Conservation (phyloP, 2,113 vertebrate genomes). For the Anguilla rostrata region DNA sequence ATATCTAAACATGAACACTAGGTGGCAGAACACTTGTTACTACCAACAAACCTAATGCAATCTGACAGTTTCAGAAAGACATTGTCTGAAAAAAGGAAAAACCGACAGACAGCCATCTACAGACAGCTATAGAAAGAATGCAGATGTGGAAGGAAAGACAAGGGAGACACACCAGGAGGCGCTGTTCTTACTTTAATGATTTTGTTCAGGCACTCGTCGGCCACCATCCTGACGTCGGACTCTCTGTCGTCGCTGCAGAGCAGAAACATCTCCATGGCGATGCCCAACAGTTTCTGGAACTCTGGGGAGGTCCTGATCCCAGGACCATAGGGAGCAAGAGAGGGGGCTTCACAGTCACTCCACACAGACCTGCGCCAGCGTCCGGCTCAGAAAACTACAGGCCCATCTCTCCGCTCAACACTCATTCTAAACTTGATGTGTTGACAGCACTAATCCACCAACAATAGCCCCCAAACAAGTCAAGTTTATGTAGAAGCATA, state of each 20-base stretch:
- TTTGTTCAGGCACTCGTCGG: conserved; percentile 99
- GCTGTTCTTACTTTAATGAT: conserved; percentile 89
- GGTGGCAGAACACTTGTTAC: too few relatives aligned
- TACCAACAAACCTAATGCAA: too few relatives aligned
- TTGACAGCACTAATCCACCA: not conserved
- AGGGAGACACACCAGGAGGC: not conserved
- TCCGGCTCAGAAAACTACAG: not conserved
- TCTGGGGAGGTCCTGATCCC: conserved; percentile 90
- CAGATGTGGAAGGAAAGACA: not conserved
- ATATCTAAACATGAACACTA: too few relatives aligned
- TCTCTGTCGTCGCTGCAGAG: conserved; percentile 94
- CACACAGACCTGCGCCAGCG: conserved; percentile 1
- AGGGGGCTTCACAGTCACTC: conserved; percentile 34
- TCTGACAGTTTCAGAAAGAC: too few relatives aligned
- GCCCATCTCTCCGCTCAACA: not conserved
- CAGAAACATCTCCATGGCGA: conserved; percentile 96
- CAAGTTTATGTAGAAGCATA: not conserved
- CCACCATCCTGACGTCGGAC: conserved; percentile 97
- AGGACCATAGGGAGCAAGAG: conserved; percentile 30
- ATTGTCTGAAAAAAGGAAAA: not conserved
- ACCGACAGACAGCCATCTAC: not conserved
- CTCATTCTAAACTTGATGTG: not conserved
- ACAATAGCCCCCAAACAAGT: not conserved
- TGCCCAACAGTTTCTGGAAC: conserved; percentile 94
- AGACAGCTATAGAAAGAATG: not conserved